These are phyloP conservation scores for Caenorhabditis latens DNA, from an alignment of 1,140 invertebrate genomes.

Conservation along the genomic window DNA sequence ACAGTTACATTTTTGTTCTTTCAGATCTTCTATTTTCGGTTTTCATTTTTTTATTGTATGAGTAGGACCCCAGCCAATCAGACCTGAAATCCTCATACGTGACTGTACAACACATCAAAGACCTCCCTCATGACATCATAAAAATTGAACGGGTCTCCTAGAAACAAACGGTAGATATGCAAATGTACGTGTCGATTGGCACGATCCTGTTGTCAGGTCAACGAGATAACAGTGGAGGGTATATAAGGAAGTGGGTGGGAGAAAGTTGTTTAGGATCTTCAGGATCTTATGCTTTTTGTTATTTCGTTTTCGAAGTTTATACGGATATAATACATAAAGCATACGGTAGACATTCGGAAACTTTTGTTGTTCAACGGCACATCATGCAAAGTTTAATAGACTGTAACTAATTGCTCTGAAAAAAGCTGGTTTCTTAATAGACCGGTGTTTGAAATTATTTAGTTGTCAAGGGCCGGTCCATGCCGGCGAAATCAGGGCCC, in stretches of 20 bases:
- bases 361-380: no score
- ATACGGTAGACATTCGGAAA: no score
- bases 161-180: slow-evolving; percentile 32
- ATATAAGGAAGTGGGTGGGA: neutral
- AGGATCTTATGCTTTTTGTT: neutral
- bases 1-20: neutral
- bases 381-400: no score
- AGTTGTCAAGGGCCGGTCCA: no score
- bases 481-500: no score
- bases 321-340: no score
- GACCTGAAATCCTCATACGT: neutral
- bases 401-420: no score
- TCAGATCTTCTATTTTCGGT: neutral
- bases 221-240: neutral
- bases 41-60: no score
- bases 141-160: slow-evolving; percentile 12
- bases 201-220: slow-evolving; percentile 39
- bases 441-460: no score
- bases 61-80: no score
- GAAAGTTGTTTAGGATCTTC: neutral
- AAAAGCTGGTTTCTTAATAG: no score
- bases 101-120: neutral
- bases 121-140: slow-evolving; percentile 3
- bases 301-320: neutral
- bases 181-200: slow-evolving; percentile 46